A percentile compares a stretch with the other conserved stretches of the same genome.
Evolutionary conservation across 1,140 invertebrate species (phyloP).

Genomic region (Hyposmocoma kahamanoa): DNA sequence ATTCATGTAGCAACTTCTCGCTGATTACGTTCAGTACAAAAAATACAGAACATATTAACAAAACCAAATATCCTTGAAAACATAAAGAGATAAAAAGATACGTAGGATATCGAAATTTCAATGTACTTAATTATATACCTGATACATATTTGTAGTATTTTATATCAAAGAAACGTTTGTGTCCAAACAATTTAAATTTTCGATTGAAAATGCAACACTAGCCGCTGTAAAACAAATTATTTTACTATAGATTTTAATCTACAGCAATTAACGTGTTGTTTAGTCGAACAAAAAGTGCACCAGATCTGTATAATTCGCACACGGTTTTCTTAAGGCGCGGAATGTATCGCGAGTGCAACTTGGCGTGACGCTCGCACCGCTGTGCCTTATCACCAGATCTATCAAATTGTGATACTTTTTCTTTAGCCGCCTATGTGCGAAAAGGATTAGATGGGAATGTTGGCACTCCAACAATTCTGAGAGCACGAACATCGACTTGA

Average conservation of each 20-base stretch:
- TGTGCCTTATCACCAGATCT: slow-evolving; percentile 34
- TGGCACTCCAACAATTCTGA: slow-evolving; percentile 18
- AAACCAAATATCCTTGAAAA: no score
- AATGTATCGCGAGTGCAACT: slow-evolving; percentile 27
- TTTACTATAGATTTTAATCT: slow-evolving; percentile 41
- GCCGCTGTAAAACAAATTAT: slow-evolving; percentile 39
- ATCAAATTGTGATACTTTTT: slow-evolving; percentile 46
- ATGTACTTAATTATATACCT: no score
- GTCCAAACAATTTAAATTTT: no score
- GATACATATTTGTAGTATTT: no score
- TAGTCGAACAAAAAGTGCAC: slow-evolving; percentile 33
- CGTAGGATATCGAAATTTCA: no score
- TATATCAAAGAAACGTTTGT: no score
- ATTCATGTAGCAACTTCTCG: no score
- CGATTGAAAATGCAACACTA: no score
- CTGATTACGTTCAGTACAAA: no score
- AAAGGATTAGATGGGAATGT: slow-evolving; percentile 32
- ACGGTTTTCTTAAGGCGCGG: slow-evolving; percentile 35
- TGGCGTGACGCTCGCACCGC: slow-evolving; percentile 27
- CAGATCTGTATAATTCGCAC: slow-evolving; percentile 36
- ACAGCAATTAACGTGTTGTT: slow-evolving; percentile 37
- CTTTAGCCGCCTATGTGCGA: slow-evolving; percentile 30
- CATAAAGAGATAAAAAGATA: no score
- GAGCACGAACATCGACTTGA: slow-evolving; percentile 13
- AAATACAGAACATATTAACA: no score